Base-by-base conservation (phyloP, 2,888 invertebrate genomes). In the Autographa gamma region DNA sequence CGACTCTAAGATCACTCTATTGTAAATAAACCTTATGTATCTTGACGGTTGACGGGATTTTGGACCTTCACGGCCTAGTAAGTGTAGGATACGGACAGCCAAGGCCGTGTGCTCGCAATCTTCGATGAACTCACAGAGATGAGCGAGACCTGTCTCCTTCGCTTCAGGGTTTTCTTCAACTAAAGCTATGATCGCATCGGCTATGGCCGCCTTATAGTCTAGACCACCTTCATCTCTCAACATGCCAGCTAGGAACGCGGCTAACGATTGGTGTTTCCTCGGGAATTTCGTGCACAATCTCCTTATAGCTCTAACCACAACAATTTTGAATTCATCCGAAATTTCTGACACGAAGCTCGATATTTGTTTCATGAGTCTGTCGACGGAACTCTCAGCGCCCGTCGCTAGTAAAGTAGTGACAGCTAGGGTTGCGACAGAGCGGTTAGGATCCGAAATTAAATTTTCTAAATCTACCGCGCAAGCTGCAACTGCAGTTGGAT, bases 361-460 rank as follows among this genome's bases (percentile, higher is more conserved):
- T 77, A 99, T 99, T 93, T 99, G 99, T 91, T 99, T 99, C 99
- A 99, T 99, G n/a, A 99, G 95, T 67, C 99, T 97, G 89, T 99
- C 99, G 0, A 99, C 99, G 0, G 99, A 99, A 67, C 98, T 98
- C 91, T 99, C 99, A 0, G 99, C 99, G 1, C 99, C 99, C 0
- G 99, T 99, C 90, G 99, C 99, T 8, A 99, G 95, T 1, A 99
- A 95, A 0, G 99, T 99, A 0, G 99, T 99, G 56, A 99, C 99
- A 34, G 99, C 99, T 79, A 99, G 93, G 0, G 99, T 99, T 0
- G 99, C 99, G 63, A 99, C 99, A 0, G 99, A 99, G 43, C 99
- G 97, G 92, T 99, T 99, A 0, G 98, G 97, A 93, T 99, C 99
- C 0, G 99, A 99, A 77, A 99, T 99, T 38, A 99, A 96, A 88